Percentiles rank a stretch among this genome's conserved stretches.
Evolutionary conservation across 2,888 invertebrate genomes (phyloP).

Genomic region (Bruchidius siliquastri): DNA sequence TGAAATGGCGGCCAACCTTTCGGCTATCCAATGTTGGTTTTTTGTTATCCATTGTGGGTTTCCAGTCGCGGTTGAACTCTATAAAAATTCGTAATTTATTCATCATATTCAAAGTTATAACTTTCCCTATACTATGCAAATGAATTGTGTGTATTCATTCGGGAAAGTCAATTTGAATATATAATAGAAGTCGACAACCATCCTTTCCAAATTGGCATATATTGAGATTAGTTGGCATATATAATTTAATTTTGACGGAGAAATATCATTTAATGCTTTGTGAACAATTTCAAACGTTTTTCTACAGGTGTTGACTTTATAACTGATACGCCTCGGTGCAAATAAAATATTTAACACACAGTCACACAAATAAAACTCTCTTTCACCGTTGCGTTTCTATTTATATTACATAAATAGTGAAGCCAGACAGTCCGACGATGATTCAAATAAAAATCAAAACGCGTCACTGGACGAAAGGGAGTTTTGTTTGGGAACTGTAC

Average conservation of each 20-base stretch:
- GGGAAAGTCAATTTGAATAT: slow-evolving; percentile 27
- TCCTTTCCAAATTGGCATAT: not conserved
- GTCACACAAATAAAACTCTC: too few species aligned
- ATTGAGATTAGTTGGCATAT: not conserved
- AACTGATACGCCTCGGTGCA: too few species aligned
- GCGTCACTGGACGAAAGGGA: too few species aligned
- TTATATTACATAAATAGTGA: too few species aligned
- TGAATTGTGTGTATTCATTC: not conserved
- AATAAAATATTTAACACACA: too few species aligned
- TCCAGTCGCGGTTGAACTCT: not conserved
- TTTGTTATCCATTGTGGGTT: not conserved
- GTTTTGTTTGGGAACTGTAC: too few species aligned
- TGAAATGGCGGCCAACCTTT: not conserved
- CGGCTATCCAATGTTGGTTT: not conserved
- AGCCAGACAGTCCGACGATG: too few species aligned
- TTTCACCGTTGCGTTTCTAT: too few species aligned
- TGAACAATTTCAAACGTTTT: too few species aligned
- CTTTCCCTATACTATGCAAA: not conserved
- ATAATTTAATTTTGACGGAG: not conserved
- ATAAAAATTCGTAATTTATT: not conserved
- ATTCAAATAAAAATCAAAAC: too few species aligned
- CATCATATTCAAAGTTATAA: not conserved
- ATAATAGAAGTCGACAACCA: slow-evolving; percentile 8
- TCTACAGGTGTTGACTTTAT: too few species aligned
- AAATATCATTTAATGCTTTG: too few species aligned